Conservation (phyloP, 2,888 invertebrate species). For the Drosophila colorata region DNA sequence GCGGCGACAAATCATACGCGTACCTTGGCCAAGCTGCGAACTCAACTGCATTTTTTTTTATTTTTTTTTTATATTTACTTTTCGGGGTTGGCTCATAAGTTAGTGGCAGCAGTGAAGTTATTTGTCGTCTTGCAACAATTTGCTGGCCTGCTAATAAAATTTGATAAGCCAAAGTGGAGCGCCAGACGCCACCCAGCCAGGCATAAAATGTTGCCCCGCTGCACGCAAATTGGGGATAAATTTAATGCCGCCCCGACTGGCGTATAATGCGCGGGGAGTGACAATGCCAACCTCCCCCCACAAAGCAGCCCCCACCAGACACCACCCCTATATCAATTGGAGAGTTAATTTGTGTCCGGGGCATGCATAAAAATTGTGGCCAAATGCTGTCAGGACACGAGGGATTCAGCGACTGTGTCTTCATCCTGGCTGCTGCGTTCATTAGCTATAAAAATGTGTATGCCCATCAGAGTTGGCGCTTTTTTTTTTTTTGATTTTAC, state of each 20-base stretch:
- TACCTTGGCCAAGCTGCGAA: constrained; percentile 39
- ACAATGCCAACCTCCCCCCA: constrained; percentile 25
- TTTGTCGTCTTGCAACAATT: constrained; percentile 76
- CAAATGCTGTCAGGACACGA: constrained; percentile 27
- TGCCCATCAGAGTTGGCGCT: constrained; percentile 20
- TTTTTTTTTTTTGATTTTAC: constrained; percentile 9
- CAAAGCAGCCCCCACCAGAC: neutral
- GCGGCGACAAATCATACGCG: constrained; percentile 71
- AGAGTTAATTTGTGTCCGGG: constrained; percentile 70
- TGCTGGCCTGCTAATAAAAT: constrained; percentile 77
- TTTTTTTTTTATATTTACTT: neutral
- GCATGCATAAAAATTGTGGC: constrained; percentile 70
- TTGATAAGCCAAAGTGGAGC: constrained; percentile 77
- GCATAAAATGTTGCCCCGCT: constrained; percentile 76
- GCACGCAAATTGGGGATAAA: constrained; percentile 83
- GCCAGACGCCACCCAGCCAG: constrained; percentile 39
- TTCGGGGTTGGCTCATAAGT: constrained; percentile 58
- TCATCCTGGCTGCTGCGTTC: constrained; percentile 53
- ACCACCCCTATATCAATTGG: constrained; percentile 46
- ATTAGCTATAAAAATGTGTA: constrained; percentile 73
- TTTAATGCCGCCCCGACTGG: constrained; percentile 54
- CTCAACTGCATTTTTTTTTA: constrained; percentile 44
- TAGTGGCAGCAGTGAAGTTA: constrained; percentile 35
- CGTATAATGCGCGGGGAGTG: constrained; percentile 65
- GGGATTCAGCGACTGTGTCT: constrained; percentile 43